Evolutionary conservation across 1,140 invertebrate genomes (phyloP).

Genomic region (Hyles euphorbiae): DNA sequence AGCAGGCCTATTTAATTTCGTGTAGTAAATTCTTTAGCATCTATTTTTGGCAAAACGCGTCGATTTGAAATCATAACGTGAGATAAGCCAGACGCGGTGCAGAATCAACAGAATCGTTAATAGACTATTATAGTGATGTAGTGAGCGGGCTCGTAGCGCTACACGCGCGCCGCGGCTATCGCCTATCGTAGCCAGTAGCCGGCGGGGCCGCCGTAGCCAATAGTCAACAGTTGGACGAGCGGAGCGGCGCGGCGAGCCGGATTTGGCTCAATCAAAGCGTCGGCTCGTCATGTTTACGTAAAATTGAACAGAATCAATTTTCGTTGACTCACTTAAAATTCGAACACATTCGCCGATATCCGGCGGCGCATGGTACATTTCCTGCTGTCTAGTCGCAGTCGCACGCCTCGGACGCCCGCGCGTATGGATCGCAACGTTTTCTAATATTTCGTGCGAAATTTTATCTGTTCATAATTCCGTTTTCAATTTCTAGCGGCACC

Average conservation of each 20-base stretch:
- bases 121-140: conserved; percentile 7
- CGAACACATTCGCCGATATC: conserved; percentile 48
- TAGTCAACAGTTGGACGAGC: conserved; percentile 17
- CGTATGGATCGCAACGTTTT: conserved; percentile 21
- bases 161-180: conserved; percentile 2
- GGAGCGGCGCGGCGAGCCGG: conserved; percentile 14
- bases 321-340: conserved; percentile 44
- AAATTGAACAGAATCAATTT: conserved; percentile 42
- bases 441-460: conserved; percentile 38
- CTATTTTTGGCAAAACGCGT: conserved; percentile 3
- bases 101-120: conserved; percentile 6
- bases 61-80: conserved; percentile 5
- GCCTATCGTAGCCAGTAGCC: conserved; percentile 10
- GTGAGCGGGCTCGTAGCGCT: conserved; percentile 1
- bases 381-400: conserved; percentile 33
- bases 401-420: conserved; percentile 10
- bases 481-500: conserved; percentile 65
- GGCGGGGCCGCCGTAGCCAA: conserved; percentile 6
- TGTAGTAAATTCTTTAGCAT: neutral
- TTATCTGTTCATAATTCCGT: conserved; percentile 64
- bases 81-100: conserved; percentile 4
- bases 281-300: conserved; percentile 30
- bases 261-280: conserved; percentile 35
- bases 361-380: conserved; percentile 42
- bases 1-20: no score